Evolutionary conservation across 2,113 vertebrate genomes (phyloP).

Genomic region (Steatornis caripensis): DNA sequence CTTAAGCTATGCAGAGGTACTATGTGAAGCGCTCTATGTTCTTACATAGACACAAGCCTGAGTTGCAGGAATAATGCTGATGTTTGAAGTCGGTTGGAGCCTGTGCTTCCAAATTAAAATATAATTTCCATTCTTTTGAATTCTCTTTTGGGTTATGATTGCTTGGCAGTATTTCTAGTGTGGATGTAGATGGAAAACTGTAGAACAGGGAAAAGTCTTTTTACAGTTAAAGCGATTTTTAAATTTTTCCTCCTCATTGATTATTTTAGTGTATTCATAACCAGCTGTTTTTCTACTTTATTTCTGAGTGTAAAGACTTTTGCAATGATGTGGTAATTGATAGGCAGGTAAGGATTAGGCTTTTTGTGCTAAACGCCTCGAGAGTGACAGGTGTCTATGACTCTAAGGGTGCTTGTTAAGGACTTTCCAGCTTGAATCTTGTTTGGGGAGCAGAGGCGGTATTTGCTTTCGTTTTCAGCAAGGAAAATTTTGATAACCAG

Average conservation of each 20-base stretch:
- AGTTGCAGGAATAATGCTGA: not conserved
- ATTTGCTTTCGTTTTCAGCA: not conserved
- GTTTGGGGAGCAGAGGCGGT: not conserved
- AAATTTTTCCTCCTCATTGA: not conserved
- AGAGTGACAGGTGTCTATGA: not conserved
- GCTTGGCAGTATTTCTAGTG: not conserved
- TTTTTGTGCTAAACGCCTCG: not conserved
- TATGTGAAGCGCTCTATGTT: fast-evolving
- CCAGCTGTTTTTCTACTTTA: not conserved
- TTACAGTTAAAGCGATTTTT: not conserved
- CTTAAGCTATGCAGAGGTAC: not conserved
- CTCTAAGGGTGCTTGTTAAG: not conserved
- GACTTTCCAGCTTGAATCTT: not conserved
- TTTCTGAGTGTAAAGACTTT: not conserved
- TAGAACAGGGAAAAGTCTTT: not conserved
- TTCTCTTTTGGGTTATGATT: not conserved
- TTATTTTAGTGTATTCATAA: not conserved
- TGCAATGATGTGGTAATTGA: not conserved
- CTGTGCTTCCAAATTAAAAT: not conserved
- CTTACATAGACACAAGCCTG: fast-evolving
- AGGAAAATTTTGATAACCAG: not conserved
- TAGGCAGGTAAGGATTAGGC: not conserved
- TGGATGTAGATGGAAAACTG: not conserved
- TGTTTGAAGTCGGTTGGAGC: not conserved
- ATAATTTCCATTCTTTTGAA: not conserved